phyloP scores from a whole-genome alignment of 2,797 vertebrate genomes.

The Uromys caudimaculatus region DNA sequence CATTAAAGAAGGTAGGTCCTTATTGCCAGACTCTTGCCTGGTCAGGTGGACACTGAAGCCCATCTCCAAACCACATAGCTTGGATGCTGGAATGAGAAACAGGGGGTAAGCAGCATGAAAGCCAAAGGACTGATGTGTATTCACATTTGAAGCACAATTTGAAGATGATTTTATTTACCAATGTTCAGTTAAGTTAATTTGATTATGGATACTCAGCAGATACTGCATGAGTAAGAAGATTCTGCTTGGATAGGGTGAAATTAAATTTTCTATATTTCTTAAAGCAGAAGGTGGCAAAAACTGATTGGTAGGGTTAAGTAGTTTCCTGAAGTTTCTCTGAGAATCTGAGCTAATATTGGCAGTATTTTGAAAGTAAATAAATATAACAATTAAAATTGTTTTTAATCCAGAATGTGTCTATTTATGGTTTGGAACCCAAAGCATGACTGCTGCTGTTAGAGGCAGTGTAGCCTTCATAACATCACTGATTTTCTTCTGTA shows the following conservation, averaged over 20 bases:
- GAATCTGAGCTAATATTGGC: constrained; percentile 14
- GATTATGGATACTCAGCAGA: background rate
- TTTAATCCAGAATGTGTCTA: constrained; percentile 52
- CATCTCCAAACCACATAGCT: constrained; percentile 47
- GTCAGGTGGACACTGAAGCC: constrained; percentile 50
- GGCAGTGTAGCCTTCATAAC: background rate
- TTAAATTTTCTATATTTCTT: constrained; percentile 42
- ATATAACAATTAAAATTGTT: constrained; percentile 54
- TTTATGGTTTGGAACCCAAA: constrained; percentile 47
- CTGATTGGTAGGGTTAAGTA: constrained; percentile 29
- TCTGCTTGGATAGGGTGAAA: constrained; percentile 55
- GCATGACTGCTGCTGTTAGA: constrained; percentile 13
- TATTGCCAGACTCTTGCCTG: constrained; percentile 40
- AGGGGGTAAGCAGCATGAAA: background rate
- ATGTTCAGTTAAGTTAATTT: background rate
- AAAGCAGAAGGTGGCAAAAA: constrained; percentile 61
- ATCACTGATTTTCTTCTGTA: background rate
- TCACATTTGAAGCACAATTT: constrained; percentile 3
- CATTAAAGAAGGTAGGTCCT: constrained; percentile 70
- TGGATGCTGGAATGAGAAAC: constrained; percentile 43
- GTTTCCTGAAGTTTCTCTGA: constrained; percentile 58
- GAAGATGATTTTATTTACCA: constrained; percentile 2
- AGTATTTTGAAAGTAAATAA: constrained; percentile 53
- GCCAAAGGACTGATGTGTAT: background rate
- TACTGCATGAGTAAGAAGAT: background rate